Base-by-base conservation (phyloP, 2,888 invertebrate genomes). In the Tenthredo distinguenda region DNA sequence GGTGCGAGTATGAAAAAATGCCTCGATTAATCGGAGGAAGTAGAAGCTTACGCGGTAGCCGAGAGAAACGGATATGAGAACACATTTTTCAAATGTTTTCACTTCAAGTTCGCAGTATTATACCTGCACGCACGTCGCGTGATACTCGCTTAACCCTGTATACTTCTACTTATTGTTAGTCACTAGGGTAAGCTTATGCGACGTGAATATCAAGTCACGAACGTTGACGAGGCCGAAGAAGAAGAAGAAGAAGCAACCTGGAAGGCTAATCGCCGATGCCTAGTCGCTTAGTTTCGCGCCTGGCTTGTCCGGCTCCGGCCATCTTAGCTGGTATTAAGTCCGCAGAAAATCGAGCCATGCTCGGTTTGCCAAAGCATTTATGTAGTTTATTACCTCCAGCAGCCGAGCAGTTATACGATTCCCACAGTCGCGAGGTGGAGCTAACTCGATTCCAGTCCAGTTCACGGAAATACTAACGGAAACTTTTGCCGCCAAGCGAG, bases 381-480 rank as follows among this genome's bases (percentile, higher is more conserved):
- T 26, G 55, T 47, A 62, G 10, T 77, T 65, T 47, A 84, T 77
- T 37, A 34, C 79, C 77, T 68, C 50, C 15, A 47, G 15, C 47
- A 47, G 47, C 26, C 18, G 5, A 65, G 37, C 34, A 81, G 37
- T 62, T 62, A 26, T 62, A 68, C 43, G 18, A 86, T 87, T 87
- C 87, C 84, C 87, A 87, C 86, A 85, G 84, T 68, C 34, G 26
- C 37, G 65, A 76, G 40, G 85, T 77, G 68, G n/a, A 65, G 79
- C 65, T 85, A 87, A 88, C 89, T 88, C 89, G 90, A 68, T 90
- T 91, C 90, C 91, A 91, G 92, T 92, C 91, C 90, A 91, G 88
- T 92, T 92, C 89, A 89, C 90, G 88, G 91, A 91, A 91, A 92
- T 91, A 86, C 88, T 89, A 91, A 90, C 92, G 91, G 90, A 91